Percentiles rank a stretch among this genome's conserved stretches.
These are phyloP conservation scores for Melanostoma mellinum DNA, from an alignment of 2,888 invertebrate species.

Conservation along the genomic window DNA sequence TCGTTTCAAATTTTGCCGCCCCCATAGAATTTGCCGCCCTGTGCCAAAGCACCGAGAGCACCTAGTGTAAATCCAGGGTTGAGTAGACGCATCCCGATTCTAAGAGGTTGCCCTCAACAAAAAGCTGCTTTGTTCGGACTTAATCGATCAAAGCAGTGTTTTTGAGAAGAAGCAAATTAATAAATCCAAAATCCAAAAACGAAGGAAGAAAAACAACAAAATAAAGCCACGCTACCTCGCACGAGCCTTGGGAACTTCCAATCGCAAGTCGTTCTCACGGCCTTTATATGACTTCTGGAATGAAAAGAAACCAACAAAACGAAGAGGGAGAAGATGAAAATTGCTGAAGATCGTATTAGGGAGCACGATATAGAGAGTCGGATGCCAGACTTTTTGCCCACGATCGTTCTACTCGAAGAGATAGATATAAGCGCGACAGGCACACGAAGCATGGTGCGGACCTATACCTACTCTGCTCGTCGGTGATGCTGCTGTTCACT, in stretches of 20 bases:
- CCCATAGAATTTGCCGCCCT: too few species aligned
- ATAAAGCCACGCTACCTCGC: constrained; percentile 62
- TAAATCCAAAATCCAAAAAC: constrained; percentile 22
- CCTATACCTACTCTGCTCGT: constrained; percentile 32
- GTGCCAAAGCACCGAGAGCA: too few species aligned
- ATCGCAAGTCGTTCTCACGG: constrained; percentile 75
- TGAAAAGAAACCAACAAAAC: constrained; percentile 61
- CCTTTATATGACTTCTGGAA: constrained; percentile 75
- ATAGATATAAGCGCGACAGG: constrained; percentile 69
- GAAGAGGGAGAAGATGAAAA: constrained; percentile 45
- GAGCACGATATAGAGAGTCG: constrained; percentile 61
- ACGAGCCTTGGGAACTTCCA: constrained; percentile 75
- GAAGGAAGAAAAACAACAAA: constrained; percentile 37
- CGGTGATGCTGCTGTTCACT: constrained; percentile 38
- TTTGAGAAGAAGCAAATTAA: constrained; percentile 63
- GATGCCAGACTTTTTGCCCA: constrained; percentile 68
- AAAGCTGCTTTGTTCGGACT: constrained; percentile 11
- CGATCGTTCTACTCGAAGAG: constrained; percentile 48
- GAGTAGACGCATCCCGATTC: not conserved
- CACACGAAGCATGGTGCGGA: constrained; percentile 56
- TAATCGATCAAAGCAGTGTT: constrained; percentile 55
- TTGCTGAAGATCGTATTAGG: constrained; percentile 67
- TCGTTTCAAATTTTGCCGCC: too few species aligned
- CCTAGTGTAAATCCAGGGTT: too few species aligned
- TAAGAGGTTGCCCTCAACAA: constrained; percentile 40